These are phyloP conservation scores for Empis livida DNA, from an alignment of 2,888 invertebrate genomes.

Conservation along the genomic window DNA sequence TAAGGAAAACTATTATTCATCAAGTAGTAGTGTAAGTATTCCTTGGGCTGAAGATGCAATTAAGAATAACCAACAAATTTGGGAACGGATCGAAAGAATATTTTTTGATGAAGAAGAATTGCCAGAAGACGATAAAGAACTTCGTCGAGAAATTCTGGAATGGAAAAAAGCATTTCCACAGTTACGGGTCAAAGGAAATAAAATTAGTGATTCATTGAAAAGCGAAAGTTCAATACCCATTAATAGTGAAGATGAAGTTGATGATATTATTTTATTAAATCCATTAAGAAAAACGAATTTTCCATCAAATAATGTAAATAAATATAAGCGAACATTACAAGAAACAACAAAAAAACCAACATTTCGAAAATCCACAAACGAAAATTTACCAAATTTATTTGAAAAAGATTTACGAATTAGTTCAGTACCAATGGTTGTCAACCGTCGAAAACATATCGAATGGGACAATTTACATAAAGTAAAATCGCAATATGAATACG, in stretches of 20 bases:
- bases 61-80: constrained; percentile 32
- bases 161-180: constrained; percentile 33
- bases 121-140: constrained; percentile 20
- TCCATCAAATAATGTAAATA: too few species aligned
- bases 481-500: not conserved
- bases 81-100: constrained; percentile 33
- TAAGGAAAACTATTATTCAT: constrained; percentile 6
- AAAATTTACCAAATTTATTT: constrained; percentile 1
- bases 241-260: not conserved
- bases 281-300: too few species aligned
- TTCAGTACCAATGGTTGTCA: constrained; percentile 9
- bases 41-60: constrained; percentile 37
- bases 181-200: constrained; percentile 6
- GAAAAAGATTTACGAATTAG: constrained; percentile 10
- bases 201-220: too few species aligned
- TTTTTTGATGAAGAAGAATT: constrained; percentile 26
- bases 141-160: constrained; percentile 29
- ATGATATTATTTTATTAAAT: too few species aligned
- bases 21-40: constrained; percentile 33
- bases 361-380: not conserved
- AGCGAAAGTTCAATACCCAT: not conserved
- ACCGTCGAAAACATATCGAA: too few species aligned
- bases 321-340: too few species aligned
- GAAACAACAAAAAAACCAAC: not conserved
- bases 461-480: not conserved